These are phyloP conservation scores for Lophochroa leadbeateri DNA, from an alignment of 2,113 vertebrate genomes.

Conservation along the genomic window DNA sequence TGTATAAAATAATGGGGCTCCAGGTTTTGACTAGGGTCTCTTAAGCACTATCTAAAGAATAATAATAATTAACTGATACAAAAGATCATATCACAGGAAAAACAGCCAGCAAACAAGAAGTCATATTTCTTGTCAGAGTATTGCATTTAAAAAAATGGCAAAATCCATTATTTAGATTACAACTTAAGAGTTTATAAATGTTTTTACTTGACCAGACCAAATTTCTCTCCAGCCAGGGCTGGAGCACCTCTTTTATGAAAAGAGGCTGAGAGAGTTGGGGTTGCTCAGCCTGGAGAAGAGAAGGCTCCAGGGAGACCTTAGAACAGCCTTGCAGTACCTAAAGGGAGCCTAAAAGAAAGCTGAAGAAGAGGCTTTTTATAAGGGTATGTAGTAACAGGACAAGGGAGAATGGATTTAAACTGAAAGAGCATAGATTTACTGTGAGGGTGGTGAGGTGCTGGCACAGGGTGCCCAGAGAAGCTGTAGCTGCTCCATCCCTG, in stretches of 20 bases:
- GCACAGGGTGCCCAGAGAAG: accelerated
- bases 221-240: neutral
- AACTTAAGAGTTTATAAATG: neutral
- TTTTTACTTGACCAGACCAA: neutral
- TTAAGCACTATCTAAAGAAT: neutral
- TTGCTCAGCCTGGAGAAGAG: neutral
- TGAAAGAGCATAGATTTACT: neutral
- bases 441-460: accelerated
- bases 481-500: neutral
- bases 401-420: neutral
- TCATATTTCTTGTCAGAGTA: neutral
- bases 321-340: neutral
- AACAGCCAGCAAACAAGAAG: neutral
- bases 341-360: neutral
- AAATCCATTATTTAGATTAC: neutral
- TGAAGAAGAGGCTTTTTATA: neutral
- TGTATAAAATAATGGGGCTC: neutral
- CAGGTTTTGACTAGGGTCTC: neutral
- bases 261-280: neutral
- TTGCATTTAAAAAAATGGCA: neutral
- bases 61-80: neutral
- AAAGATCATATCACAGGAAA: neutral
- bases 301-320: neutral
- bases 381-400: neutral
- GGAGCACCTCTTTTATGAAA: neutral